These are phyloP conservation scores for Trachymyrmex cornetzi DNA, from an alignment of 1,140 invertebrate genomes.

Conservation along the genomic window DNA sequence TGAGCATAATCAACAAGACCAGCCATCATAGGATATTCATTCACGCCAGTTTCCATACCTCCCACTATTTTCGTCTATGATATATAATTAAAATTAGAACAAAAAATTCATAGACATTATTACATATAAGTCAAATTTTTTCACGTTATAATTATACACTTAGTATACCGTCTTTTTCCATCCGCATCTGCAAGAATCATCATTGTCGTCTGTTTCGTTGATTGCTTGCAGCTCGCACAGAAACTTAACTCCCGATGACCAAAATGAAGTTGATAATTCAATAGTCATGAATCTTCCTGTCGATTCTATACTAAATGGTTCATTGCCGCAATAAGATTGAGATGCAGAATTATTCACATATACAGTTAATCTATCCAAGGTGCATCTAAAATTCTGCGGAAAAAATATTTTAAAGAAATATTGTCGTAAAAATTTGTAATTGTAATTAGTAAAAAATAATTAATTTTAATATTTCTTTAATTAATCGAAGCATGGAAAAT, in stretches of 20 bases:
- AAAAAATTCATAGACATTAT: neutral
- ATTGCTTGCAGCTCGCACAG: constrained; percentile 85
- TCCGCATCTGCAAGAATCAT: constrained; percentile 86
- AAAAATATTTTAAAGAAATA: neutral
- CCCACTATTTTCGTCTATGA: constrained; percentile 89
- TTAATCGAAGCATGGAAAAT: neutral
- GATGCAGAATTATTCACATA: constrained; percentile 65
- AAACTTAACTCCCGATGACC: constrained; percentile 86
- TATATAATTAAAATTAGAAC: neutral
- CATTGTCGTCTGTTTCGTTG: constrained; percentile 42
- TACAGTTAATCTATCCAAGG: constrained; percentile 61
- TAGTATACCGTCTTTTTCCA: constrained; percentile 86
- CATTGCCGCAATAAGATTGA: constrained; percentile 87
- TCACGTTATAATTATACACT: neutral
- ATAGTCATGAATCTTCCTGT: constrained; percentile 83
- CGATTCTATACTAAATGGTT: constrained; percentile 84
- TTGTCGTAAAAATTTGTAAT: constrained; percentile 18
- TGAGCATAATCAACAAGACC: constrained; percentile 85
- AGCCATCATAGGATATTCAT: constrained; percentile 90
- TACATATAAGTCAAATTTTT: neutral
- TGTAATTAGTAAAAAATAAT: constrained; percentile 24
- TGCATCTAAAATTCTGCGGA: constrained; percentile 79
- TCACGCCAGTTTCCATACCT: constrained; percentile 87
- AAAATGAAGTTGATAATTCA: constrained; percentile 78
- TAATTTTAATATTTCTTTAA: neutral